Conservation (phyloP, 2,113 vertebrate genomes). For the Protobothrops mucrosquamatus region DNA sequence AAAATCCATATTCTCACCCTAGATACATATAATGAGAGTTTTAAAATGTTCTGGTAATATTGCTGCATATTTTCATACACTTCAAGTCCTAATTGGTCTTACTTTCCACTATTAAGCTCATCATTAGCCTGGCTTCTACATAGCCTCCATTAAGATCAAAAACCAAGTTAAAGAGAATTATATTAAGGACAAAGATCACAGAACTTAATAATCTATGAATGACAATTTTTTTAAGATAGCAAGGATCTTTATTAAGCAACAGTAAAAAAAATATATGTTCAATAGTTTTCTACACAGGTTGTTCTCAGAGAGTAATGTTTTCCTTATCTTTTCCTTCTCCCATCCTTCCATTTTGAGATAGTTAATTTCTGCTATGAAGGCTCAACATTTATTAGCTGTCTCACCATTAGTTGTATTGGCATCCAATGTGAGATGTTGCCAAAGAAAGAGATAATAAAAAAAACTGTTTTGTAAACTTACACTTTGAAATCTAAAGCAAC, state of each 20-base stretch:
- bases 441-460: background rate
- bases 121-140: constrained; percentile 29
- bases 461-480: background rate
- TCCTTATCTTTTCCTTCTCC: background rate
- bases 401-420: background rate
- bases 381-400: background rate
- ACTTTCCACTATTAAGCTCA: constrained; percentile 24
- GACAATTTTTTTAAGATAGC: constrained; percentile 53
- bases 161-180: constrained; percentile 40
- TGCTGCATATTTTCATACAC: background rate
- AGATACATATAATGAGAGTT: background rate
- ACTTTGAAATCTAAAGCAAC: background rate
- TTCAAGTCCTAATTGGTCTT: background rate
- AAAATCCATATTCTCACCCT: background rate
- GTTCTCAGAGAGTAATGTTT: background rate
- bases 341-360: background rate
- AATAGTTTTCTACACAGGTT: background rate
- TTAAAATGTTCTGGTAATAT: background rate
- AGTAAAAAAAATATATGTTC: constrained; percentile 26
- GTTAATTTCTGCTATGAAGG: background rate
- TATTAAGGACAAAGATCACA: constrained; percentile 55
- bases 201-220: constrained; percentile 47
- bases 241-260: constrained; percentile 41
- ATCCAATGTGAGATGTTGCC: background rate
- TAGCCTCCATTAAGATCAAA: constrained; percentile 49